A percentile compares a stretch with the other conserved stretches of the same genome.
phyloP scores from a whole-genome alignment of 2,113 vertebrate genomes.

The Poeciliopsis retropinna region DNA sequence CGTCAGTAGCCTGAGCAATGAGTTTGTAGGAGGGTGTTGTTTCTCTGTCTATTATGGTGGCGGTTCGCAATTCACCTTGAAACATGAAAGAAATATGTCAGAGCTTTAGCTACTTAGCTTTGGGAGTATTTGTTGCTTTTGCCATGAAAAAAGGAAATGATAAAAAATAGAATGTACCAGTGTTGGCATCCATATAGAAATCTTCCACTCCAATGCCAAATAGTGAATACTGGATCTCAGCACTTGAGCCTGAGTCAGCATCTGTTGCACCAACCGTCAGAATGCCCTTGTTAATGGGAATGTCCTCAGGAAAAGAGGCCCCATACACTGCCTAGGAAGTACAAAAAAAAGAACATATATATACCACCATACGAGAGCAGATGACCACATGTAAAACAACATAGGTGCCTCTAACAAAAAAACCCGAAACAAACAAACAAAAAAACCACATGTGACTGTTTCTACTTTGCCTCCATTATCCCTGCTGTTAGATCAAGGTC shows the following conservation, averaged over 20 bases:
- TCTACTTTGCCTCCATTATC: slow-evolving; percentile 32
- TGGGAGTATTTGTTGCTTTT: background rate
- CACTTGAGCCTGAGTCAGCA: slow-evolving; percentile 89
- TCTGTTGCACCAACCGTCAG: slow-evolving; percentile 89
- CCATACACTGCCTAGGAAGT: slow-evolving; percentile 85
- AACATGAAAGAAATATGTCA: slow-evolving; percentile 4
- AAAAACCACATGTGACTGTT: background rate
- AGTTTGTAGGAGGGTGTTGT: slow-evolving; percentile 86
- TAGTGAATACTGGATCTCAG: slow-evolving; percentile 92
- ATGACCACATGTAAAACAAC: background rate
- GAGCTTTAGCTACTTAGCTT: background rate
- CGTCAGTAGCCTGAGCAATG: slow-evolving; percentile 90
- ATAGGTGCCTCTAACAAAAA: background rate
- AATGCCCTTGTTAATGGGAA: slow-evolving; percentile 87
- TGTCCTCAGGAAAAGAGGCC: slow-evolving; percentile 90
- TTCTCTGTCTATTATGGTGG: slow-evolving; percentile 88
- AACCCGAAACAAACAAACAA: background rate
- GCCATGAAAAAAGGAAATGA: background rate
- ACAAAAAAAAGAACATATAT: slow-evolving; percentile 5
- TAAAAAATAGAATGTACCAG: slow-evolving; percentile 75
- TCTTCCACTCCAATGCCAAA: slow-evolving; percentile 91
- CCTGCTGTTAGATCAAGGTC: slow-evolving; percentile 22
- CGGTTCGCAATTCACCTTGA: slow-evolving; percentile 91
- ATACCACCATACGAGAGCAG: slow-evolving; percentile 7
- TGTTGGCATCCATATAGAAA: slow-evolving; percentile 95